Evolutionary conservation across 2,888 invertebrate species (phyloP).

Genomic region (Papilio protenor): DNA sequence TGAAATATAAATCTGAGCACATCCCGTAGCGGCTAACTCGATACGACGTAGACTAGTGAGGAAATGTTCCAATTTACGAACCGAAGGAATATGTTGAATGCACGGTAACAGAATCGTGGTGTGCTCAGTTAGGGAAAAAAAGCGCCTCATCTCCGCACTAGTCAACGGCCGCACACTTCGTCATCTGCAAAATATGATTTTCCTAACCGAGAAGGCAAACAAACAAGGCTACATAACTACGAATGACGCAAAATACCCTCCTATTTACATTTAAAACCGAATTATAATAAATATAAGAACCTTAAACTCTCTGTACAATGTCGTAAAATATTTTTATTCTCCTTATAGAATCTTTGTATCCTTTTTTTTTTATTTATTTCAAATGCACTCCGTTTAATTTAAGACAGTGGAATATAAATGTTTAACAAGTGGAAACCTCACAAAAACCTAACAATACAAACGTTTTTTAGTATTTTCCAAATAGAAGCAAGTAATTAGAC

Average conservation of each 20-base stretch:
- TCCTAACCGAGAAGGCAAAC: constrained; percentile 28
- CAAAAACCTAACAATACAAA: constrained; percentile 9
- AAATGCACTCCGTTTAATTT: constrained; percentile 1
- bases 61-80: not conserved
- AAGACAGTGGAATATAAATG: constrained; percentile 9
- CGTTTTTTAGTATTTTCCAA: not conserved
- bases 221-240: constrained; percentile 6
- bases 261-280: constrained; percentile 70
- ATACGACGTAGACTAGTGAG: not conserved
- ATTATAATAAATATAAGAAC: constrained; percentile 75
- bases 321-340: constrained; percentile 55
- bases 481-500: constrained; percentile 15
- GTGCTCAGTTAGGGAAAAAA: not conserved
- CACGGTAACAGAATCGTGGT: not conserved
- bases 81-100: not conserved
- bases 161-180: not conserved
- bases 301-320: constrained; percentile 78
- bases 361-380: not conserved
- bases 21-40: not conserved
- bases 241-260: constrained; percentile 52
- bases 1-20: constrained; percentile 4
- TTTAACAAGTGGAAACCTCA: constrained; percentile 14
- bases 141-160: not conserved
- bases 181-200: not conserved
- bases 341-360: constrained; percentile 61